Evolutionary conservation across 2,888 invertebrate genomes (phyloP).

Genomic region (Horisme vitalbata): DNA sequence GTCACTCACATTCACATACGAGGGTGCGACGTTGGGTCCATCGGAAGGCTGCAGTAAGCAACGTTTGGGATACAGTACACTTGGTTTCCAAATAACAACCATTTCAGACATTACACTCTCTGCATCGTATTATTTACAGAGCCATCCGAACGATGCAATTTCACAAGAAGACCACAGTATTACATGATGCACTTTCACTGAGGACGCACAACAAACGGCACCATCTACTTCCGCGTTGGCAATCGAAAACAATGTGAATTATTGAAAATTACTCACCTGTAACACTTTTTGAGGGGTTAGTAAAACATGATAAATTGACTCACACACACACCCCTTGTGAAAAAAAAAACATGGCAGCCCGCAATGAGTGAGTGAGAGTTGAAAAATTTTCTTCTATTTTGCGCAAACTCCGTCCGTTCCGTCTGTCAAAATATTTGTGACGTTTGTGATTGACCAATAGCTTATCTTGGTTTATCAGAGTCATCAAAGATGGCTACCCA

Average conservation of each 20-base stretch:
- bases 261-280: slow-evolving; percentile 66
- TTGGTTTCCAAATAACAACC: slow-evolving; percentile 42
- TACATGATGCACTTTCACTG: slow-evolving; percentile 83
- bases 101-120: slow-evolving; percentile 38
- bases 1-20: slow-evolving; percentile 63
- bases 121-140: slow-evolving; percentile 58
- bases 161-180: slow-evolving; percentile 78
- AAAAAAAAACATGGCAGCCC: slow-evolving; percentile 90
- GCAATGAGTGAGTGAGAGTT: slow-evolving; percentile 71
- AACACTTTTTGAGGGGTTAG: slow-evolving; percentile 72
- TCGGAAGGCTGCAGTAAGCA: slow-evolving; percentile 41
- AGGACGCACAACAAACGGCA: too few species aligned
- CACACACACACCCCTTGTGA: slow-evolving; percentile 85
- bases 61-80: slow-evolving; percentile 36
- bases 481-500: slow-evolving; percentile 66
- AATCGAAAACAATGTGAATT: slow-evolving; percentile 45
- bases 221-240: slow-evolving; percentile 61
- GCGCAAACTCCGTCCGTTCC: slow-evolving; percentile 69
- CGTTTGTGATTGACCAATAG: slow-evolving; percentile 70
- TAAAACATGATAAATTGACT: slow-evolving; percentile 74
- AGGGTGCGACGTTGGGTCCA: slow-evolving; percentile 52
- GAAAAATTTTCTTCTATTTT: slow-evolving; percentile 64
- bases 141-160: slow-evolving; percentile 67
- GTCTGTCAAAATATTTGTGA: slow-evolving; percentile 50
- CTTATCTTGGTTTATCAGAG: slow-evolving; percentile 53